Evolutionary conservation across 1,140 invertebrate species (phyloP), one percentile per base, ranked within the genome.

Genomic region (Tetramorium simillimum): DNA sequence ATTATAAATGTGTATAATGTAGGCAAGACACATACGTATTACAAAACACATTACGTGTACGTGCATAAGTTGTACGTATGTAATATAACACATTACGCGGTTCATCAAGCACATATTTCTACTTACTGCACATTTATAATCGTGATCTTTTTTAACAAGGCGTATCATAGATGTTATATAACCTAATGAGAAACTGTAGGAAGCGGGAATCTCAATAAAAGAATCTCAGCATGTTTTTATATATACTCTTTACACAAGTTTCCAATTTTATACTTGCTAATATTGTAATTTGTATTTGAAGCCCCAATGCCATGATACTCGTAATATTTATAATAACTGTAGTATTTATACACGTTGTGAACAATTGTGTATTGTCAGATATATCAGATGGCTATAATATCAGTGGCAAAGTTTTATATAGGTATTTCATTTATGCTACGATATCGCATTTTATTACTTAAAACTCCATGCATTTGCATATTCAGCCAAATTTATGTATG

Each of bases 241-340:
- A 91, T 81, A 91, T 81, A 86, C 78, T 88, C 88, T 92, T 91
- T 92, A 90, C 80, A 89, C 80, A 89, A 91, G 85, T 92, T 92
- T 81, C 62, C 88, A 87, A 81, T 92, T 93, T 92, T 93, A 90
- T 91, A 93, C 86, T 92, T 88, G 88, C 81, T 70, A 78, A 80
- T 88, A 80, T 73, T 73, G 53, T 90, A 85, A 89, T 72, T 70
- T 76, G 87, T 40, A 91, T 87, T 91, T 92, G 86, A 90, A 91
- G 88, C 46, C 56, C 6, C 6, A 37, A 81, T 2, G 18, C 40
- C 28, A 73, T n/a, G 40, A 84, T 82, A 82, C 56, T 72, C 16
- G 9, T 60, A 82, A 82, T 60, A 82, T 43, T 43, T 60, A 14
- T 58, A 43, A 56, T 81, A 82, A 73, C 5, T 21, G 3, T 72